These are phyloP conservation scores for Drosophila mayri DNA, from an alignment of 1,140 invertebrate species.

Conservation along the genomic window DNA sequence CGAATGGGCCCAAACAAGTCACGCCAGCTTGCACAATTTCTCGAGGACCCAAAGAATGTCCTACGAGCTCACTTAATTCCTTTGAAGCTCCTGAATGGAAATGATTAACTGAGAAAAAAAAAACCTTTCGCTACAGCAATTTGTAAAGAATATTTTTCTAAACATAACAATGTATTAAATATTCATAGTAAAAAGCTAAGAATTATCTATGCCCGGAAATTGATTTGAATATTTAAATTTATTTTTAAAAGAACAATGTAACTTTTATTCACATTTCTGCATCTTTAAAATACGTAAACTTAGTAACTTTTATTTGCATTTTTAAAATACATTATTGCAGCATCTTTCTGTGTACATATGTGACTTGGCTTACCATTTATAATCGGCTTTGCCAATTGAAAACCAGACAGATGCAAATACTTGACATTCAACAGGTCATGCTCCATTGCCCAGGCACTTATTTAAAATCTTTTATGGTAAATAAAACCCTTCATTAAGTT, in stretches of 20 bases:
- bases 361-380: not conserved
- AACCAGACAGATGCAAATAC: not conserved
- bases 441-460: not conserved
- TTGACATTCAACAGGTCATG: conserved; percentile 25
- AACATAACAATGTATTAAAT: not conserved
- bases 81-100: conserved; percentile 32
- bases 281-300: not conserved
- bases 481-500: conserved; percentile 5
- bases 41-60: not conserved
- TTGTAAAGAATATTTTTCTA: not conserved
- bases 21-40: conserved; percentile 18
- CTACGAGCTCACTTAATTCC: not conserved
- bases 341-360: not conserved
- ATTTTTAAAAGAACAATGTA: not conserved
- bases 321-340: no score
- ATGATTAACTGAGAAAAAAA: conserved; percentile 3
- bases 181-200: not conserved
- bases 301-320: not conserved
- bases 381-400: conserved; percentile 1
- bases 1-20: conserved; percentile 46
- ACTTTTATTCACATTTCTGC: not conserved
- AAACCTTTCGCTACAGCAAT: not conserved
- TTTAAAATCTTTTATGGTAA: not conserved
- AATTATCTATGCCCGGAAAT: not conserved
- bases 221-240: not conserved